Conservation (phyloP, 2,113 vertebrate genomes). For the Echinops telfairi region DNA sequence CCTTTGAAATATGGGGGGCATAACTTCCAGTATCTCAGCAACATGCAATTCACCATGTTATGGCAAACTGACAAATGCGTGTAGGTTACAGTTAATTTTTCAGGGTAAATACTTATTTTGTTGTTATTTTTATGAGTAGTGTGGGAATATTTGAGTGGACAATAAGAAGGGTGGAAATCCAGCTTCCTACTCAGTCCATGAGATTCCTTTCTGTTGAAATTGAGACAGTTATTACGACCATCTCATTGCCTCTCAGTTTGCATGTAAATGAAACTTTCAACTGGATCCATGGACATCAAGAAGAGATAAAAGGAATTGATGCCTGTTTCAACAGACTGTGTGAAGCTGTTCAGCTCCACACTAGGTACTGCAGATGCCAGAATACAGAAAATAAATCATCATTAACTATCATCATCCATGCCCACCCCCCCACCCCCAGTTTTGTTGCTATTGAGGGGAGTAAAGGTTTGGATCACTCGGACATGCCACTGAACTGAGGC, state of each 20-base stretch:
- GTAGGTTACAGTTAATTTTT: too few species aligned
- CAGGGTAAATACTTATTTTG: neutral
- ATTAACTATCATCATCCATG: too few species aligned
- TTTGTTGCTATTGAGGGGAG: fast-evolving
- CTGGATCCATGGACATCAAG: neutral
- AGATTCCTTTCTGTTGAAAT: neutral
- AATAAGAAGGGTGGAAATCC: neutral
- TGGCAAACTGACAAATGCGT: too few species aligned
- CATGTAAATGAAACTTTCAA: neutral
- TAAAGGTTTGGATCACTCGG: neutral
- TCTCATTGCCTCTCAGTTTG: neutral
- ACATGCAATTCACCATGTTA: too few species aligned
- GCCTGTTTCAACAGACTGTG: neutral
- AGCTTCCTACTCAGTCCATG: neutral
- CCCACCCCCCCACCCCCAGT: too few species aligned
- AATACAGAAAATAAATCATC: neutral
- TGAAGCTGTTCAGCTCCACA: neutral
- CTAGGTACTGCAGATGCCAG: neutral
- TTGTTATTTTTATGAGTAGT: neutral
- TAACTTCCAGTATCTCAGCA: too few species aligned
- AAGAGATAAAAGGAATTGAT: neutral
- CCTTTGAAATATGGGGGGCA: too few species aligned
- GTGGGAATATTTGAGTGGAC: neutral
- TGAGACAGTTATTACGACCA: neutral
- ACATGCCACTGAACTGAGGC: neutral